Percentiles rank a stretch among this genome's conserved stretches.
Evolutionary conservation across 2,113 vertebrate genomes (phyloP).

Genomic region (Typhlomys cinereus): DNA sequence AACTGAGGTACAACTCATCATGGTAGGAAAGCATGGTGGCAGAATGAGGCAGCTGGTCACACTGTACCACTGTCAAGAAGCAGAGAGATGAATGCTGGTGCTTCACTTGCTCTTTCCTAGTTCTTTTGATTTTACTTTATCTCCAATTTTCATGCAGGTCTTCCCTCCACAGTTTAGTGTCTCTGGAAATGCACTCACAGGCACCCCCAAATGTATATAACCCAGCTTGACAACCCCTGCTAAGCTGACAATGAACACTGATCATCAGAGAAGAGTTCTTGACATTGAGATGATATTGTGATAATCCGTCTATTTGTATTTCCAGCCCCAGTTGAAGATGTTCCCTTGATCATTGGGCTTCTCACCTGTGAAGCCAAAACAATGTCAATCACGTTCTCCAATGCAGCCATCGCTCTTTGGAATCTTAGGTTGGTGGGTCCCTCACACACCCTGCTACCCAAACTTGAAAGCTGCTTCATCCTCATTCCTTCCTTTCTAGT

Average conservation of each 20-base stretch:
- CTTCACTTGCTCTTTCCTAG: no score
- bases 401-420: not conserved
- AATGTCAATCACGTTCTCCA: not conserved
- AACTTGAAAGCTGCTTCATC: not conserved
- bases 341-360: not conserved
- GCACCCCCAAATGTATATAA: no score
- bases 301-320: not conserved
- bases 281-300: not conserved
- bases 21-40: not conserved
- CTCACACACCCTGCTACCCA: not conserved
- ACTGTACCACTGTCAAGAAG: no score
- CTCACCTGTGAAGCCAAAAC: not conserved
- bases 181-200: no score
- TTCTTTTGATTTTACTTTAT: no score
- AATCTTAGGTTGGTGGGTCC: not conserved
- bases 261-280: not conserved
- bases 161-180: no score
- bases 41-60: not conserved
- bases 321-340: not conserved
- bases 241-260: no score
- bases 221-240: no score
- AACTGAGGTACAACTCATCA: not conserved
- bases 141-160: no score
- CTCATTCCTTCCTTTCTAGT: not conserved
- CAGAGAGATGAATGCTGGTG: no score